Percentiles rank a stretch among this genome's conserved stretches.
phyloP scores from a whole-genome alignment of 2,888 invertebrate species.

The Pandemis corylana region DNA sequence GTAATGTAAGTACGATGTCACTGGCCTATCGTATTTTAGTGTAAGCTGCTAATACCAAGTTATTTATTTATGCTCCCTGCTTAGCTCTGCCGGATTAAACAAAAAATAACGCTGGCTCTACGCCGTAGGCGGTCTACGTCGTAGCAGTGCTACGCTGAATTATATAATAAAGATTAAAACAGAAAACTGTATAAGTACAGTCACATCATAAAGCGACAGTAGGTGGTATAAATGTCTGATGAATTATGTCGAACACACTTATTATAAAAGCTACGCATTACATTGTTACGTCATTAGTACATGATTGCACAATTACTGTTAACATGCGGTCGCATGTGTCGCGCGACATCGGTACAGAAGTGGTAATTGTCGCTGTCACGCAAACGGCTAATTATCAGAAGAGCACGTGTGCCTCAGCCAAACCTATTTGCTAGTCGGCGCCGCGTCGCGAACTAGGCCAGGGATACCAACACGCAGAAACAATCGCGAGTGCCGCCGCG shows the following conservation, averaged over 20 bases:
- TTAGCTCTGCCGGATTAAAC: conserved; percentile 37
- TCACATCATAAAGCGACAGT: conserved; percentile 20
- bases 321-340: conserved; percentile 64
- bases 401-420: conserved; percentile 34
- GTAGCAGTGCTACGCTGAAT: conserved; percentile 42
- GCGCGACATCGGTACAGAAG: conserved; percentile 64
- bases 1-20: conserved; percentile 23
- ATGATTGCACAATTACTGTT: conserved; percentile 73
- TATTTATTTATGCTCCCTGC: conserved; percentile 39
- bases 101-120: conserved; percentile 39
- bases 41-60: conserved; percentile 41
- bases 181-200: conserved; percentile 8
- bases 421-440: conserved; percentile 26
- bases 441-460: conserved; percentile 13
- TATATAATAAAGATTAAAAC: conserved; percentile 13
- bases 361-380: conserved; percentile 75
- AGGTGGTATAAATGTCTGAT: conserved; percentile 9
- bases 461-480: conserved; percentile 22
- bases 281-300: conserved; percentile 45
- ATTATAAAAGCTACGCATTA: conserved; percentile 35
- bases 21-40: conserved; percentile 31
- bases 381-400: conserved; percentile 71
- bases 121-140: conserved; percentile 44
- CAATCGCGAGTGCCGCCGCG: conserved; percentile 6
- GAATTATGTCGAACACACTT: conserved; percentile 16